Percentiles rank a stretch among this genome's conserved stretches.
Conservation (phyloP, 2,888 invertebrate species). For the Linnaemya tessellans region DNA sequence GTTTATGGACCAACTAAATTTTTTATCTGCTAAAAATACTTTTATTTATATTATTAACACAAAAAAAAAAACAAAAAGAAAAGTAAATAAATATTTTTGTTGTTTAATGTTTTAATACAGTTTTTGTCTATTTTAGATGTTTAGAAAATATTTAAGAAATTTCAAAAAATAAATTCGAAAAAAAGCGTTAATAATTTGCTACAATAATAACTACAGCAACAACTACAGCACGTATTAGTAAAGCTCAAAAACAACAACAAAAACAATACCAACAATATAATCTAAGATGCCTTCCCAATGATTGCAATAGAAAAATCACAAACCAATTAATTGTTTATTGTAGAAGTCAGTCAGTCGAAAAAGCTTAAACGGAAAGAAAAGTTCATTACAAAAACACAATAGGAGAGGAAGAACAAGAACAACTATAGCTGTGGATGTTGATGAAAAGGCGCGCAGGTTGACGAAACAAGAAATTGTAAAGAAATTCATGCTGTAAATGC, state of each 20-base stretch:
- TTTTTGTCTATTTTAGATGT: conserved; percentile 41
- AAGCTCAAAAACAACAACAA: conserved; percentile 27
- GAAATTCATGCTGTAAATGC: conserved; percentile 80
- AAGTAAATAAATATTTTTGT: neutral
- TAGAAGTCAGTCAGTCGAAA: neutral
- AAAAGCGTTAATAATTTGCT: conserved; percentile 35
- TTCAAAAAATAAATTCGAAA: conserved; percentile 22
- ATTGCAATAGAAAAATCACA: conserved; percentile 24
- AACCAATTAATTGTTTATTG: conserved; percentile 21
- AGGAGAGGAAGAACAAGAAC: neutral
- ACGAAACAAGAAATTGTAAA: conserved; percentile 58
- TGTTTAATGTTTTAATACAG: neutral
- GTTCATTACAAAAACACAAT: neutral
- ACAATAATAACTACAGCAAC: conserved; percentile 16
- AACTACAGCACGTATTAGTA: conserved; percentile 17
- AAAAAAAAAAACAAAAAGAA: no score
- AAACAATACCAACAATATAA: conserved; percentile 1
- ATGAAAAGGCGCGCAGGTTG: neutral
- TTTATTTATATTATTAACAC: neutral
- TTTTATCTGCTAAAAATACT: conserved; percentile 44
- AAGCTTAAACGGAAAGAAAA: conserved; percentile 18
- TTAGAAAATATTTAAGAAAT: neutral
- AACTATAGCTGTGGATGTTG: neutral
- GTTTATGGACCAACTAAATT: conserved; percentile 37
- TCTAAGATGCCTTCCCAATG: conserved; percentile 34